Conservation (phyloP, 2,113 vertebrate species). For the Acrocephalus kingi region DNA sequence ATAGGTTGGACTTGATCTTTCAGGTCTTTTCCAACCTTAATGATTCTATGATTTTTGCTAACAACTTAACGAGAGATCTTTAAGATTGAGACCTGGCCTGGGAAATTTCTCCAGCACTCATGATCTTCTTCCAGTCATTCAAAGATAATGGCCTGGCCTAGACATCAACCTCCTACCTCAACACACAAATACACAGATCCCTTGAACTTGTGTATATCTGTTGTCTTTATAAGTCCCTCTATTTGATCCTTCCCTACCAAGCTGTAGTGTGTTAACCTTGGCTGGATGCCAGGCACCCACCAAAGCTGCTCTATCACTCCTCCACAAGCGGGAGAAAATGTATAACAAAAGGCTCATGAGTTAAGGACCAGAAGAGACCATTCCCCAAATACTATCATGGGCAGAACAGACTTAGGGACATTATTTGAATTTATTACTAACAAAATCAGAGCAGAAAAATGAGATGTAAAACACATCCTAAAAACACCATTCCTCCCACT, state of each 20-base stretch:
- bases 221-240: not conserved
- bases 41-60: not conserved
- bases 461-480: not conserved
- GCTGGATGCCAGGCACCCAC: not conserved
- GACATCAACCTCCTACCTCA: not conserved
- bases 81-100: not conserved
- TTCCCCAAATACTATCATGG: too few species aligned
- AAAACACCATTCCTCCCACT: not conserved
- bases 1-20: not conserved
- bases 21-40: too few species aligned
- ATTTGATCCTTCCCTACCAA: not conserved
- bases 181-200: accelerated
- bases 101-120: not conserved
- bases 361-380: not conserved
- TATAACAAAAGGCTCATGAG: not conserved
- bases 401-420: not conserved
- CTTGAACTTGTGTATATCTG: accelerated
- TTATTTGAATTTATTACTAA: not conserved
- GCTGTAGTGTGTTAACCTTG: not conserved
- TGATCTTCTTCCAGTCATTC: not conserved
- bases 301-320: not conserved
- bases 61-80: not conserved
- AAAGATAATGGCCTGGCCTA: not conserved
- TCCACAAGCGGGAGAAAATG: not conserved
- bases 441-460: not conserved